Conservation (phyloP, 2,888 invertebrate species). For the Digitonthophagus gazella region DNA sequence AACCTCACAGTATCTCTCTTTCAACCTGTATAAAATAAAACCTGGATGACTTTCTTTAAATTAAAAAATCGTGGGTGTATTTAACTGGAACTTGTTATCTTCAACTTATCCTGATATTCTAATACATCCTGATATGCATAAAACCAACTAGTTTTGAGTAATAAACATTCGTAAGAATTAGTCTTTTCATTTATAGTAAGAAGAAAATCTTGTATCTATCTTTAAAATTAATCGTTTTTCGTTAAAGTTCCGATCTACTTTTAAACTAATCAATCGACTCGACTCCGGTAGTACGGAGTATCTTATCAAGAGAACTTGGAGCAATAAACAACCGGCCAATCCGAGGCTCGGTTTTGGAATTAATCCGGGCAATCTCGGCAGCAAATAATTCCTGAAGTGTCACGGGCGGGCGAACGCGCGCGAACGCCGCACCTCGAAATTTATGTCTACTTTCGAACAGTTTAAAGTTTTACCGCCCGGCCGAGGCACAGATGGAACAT, state of each 20-base stretch:
- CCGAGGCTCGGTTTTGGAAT: not conserved
- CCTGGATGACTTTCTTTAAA: too few species aligned
- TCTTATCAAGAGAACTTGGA: not conserved
- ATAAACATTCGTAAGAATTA: too few species aligned
- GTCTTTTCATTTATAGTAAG: too few species aligned
- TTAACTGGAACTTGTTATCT: too few species aligned
- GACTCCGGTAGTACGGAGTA: not conserved
- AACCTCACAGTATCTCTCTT: too few species aligned
- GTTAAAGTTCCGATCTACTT: not conserved
- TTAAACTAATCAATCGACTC: not conserved
- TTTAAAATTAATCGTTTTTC: not conserved
- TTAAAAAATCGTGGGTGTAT: too few species aligned
- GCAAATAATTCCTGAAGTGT: not conserved
- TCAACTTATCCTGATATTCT: too few species aligned
- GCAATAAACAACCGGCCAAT: not conserved
- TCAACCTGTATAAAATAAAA: too few species aligned
- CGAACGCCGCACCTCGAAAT: slow-evolving; percentile 7
- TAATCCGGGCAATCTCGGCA: not conserved
- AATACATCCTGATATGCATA: too few species aligned
- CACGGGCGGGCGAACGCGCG: not conserved
- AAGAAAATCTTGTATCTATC: not conserved
- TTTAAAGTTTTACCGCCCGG: slow-evolving; percentile 10
- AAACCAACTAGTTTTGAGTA: too few species aligned
- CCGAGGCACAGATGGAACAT: slow-evolving; percentile 24
- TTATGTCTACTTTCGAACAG: slow-evolving; percentile 16